Evolutionary conservation across 2,888 invertebrate species (phyloP), one percentile per base, ranked within the genome.

Genomic region (Diogma glabrata): DNA sequence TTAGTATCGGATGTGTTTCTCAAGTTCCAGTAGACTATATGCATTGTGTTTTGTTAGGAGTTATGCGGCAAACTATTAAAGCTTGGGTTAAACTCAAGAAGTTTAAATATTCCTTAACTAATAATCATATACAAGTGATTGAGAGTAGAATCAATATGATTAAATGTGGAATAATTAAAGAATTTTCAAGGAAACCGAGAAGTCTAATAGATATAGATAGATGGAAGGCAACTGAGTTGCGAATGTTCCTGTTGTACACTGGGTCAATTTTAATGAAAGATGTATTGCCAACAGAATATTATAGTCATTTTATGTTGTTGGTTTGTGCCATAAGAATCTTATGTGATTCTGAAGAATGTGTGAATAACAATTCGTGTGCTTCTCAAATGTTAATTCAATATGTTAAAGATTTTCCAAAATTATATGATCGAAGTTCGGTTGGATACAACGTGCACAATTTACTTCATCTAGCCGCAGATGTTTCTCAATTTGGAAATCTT

Each of bases 281-380:
- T 12, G 6, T 36, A 36, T 12, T 36, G n/a, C 36, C 36, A 36
- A 36, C 12, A 12, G 12, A 36, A 7, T 36, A 36, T 36, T 36
- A 36, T 16, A 36, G 16, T 36, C 36, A 36, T 36, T 36, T 36
- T 36, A 36, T 36, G 36, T 36, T 36, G 36, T n/a, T 36, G 6
- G 12, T 8, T 36, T 36, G 36, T 10, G n/a, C n/a, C 2, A 36
- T 36, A 14, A 36, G 36, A 36, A 36, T 36, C n/a, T 36, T 36
- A 36, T 36, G 36, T 36, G 36, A 36, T 36, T 8, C 36, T 8
- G 36, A 36, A 36, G n/a, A 36, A 36, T 36, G 36, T n/a, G n/a
- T 36, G 7, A n/a, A 14, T 36, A 36, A 36, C 12, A 36, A 36
- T 12, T 7, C 9, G 7, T 36, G 36, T 36, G 36, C 36, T 36